Base-by-base conservation (phyloP, 2,113 vertebrate species). In the Neolamprologus tretocephalus region DNA sequence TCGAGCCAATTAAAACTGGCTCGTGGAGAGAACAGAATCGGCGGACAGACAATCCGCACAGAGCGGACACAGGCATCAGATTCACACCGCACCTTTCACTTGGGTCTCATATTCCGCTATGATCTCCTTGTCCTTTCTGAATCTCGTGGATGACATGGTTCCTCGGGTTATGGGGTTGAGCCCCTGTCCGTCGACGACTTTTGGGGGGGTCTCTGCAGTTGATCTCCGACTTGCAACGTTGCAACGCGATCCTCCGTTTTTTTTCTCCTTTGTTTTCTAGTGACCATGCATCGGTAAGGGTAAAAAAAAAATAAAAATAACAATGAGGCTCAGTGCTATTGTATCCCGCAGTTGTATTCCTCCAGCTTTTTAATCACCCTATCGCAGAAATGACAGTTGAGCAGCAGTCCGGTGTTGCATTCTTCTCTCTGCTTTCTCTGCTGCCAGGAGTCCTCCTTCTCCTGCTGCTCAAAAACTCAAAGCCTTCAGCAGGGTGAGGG, bases 121-220 rank as follows among this genome's bases (percentile, higher is more conserved):
- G 95, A 99, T 99, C 95, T 99, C 98, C 96, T 99, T 99, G 93
- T 99, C 98, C 94, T 99, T 99, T 97, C 97, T 98, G 94, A 95
- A 97, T 97, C 95, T 98, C 80, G 97, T 96, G 89, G 97, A 98
- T 94, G 98, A 98, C 98, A 99, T 99, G 93, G 92, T 97, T 95
- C 93, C 84, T 93, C 55, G 87, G 92, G 84, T 91, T 93, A 78
- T 21, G 61, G 94, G 87, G 88, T 63, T 88, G 94, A 91, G 93
- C 91, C 90, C 95, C 93, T 61, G 84, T 21, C 16, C 79, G 84
- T 88, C 89, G 89, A 89, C 90, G 83, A 83, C 88, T 88, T 79
- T 84, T 14, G 14, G 9, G 51, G 51, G 73, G 66, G 80, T 94
- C 81, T 90, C 54, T 17, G 88, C 49, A 80, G 92, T 84, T 85